Conservation (phyloP, 2,113 vertebrate species). For the Xiphophorus maculatus region DNA sequence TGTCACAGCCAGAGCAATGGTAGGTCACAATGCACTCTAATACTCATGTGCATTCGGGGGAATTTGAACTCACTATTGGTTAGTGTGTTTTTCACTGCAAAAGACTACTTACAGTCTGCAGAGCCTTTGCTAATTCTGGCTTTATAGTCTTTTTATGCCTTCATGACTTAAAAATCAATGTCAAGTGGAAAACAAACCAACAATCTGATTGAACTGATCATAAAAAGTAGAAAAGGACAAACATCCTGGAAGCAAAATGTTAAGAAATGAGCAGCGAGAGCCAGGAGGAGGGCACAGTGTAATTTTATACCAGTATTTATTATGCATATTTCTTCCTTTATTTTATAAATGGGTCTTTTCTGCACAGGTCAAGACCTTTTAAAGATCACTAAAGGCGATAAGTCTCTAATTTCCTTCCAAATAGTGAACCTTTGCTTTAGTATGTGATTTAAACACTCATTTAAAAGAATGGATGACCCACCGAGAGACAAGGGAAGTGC, state of each 20-base stretch:
- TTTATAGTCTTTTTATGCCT: neutral
- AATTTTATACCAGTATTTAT: neutral
- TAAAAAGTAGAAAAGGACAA: neutral
- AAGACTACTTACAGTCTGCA: neutral
- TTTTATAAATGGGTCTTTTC: constrained; percentile 1
- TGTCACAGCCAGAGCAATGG: neutral
- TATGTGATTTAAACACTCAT: constrained; percentile 56
- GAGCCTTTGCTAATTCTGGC: neutral
- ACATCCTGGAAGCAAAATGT: neutral
- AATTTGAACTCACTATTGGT: neutral
- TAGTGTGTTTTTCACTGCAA: neutral
- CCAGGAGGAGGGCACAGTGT: no score
- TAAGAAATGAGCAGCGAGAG: neutral
- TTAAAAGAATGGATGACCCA: constrained; percentile 53
- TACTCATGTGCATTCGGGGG: no score
- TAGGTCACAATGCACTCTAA: neutral
- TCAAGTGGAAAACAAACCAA: neutral
- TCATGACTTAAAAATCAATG: neutral
- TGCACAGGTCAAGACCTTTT: neutral
- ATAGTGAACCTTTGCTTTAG: constrained; percentile 33
- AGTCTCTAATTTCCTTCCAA: constrained; percentile 25
- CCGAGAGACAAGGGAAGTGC: constrained; percentile 40
- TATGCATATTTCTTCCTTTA: neutral
- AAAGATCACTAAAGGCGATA: constrained; percentile 29
- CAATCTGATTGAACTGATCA: neutral